These are phyloP conservation scores for Rhinatrema bivittatum DNA, from an alignment of 2,797 vertebrate species.

Conservation along the genomic window DNA sequence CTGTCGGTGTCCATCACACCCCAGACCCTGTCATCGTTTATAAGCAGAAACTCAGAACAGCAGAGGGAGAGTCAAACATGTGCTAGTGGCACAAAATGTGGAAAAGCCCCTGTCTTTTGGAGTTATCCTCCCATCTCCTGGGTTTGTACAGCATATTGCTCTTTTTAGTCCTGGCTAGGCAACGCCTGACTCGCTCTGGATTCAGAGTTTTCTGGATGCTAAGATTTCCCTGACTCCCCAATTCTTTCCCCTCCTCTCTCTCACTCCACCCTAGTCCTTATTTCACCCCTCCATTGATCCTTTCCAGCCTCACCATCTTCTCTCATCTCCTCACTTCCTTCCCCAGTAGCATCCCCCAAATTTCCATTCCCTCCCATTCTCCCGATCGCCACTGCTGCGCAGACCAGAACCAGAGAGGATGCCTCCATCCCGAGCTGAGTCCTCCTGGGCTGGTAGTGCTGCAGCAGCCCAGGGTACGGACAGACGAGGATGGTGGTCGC, in stretches of 20 bases:
- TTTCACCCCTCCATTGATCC: too few relatives aligned
- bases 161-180: neutral
- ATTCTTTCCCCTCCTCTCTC: neutral
- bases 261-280: neutral
- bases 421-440: neutral
- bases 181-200: too few relatives aligned
- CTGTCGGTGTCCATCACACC: too few relatives aligned
- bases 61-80: constrained; percentile 2
- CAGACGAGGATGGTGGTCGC: neutral
- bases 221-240: neutral
- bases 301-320: neutral
- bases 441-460: neutral
- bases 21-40: too few relatives aligned
- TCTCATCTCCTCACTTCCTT: neutral
- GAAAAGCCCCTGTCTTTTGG: neutral
- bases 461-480: neutral
- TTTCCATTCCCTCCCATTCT: neutral
- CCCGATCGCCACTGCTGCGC: neutral
- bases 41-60: constrained; percentile 10
- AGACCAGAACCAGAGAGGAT: too few relatives aligned
- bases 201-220: too few relatives aligned
- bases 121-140: neutral
- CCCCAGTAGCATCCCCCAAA: neutral
- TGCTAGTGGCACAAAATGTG: too few relatives aligned
- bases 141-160: neutral